phyloP scores from a whole-genome alignment of 2,888 invertebrate genomes.

The Synergus laeviventris region DNA sequence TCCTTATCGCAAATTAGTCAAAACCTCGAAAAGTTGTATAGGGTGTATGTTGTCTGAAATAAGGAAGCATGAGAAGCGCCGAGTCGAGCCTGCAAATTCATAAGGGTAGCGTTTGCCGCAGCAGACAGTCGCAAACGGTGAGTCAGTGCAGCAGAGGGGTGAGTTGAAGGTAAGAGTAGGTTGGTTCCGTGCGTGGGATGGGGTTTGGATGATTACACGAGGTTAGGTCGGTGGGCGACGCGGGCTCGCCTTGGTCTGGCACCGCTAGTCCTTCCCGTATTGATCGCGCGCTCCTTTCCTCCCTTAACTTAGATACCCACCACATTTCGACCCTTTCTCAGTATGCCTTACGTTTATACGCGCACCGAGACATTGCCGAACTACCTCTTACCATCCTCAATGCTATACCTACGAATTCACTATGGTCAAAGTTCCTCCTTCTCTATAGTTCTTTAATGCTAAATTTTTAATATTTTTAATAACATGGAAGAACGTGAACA shows the following conservation, averaged over 20 bases:
- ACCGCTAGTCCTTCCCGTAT: slow-evolving; percentile 75
- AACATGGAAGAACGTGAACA: neutral
- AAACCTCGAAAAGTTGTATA: neutral
- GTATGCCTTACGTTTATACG: slow-evolving; percentile 34
- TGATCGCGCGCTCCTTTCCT: slow-evolving; percentile 74
- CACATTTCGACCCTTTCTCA: slow-evolving; percentile 64
- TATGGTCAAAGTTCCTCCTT: neutral
- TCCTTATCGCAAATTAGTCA: neutral
- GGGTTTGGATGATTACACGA: slow-evolving; percentile 67
- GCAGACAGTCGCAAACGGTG: slow-evolving; percentile 54
- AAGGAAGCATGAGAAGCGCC: slow-evolving; percentile 18
- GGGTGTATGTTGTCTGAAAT: neutral
- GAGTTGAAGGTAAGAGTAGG: slow-evolving; percentile 64
- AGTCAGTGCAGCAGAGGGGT: slow-evolving; percentile 63
- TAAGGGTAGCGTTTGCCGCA: slow-evolving; percentile 36
- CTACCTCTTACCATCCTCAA: slow-evolving; percentile 21
- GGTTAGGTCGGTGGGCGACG: slow-evolving; percentile 70
- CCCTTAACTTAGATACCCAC: slow-evolving; percentile 67
- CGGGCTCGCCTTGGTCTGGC: slow-evolving; percentile 74
- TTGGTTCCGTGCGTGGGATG: slow-evolving; percentile 60
- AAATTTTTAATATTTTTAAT: too few species aligned
- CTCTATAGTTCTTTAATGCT: neutral
- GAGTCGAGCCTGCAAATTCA: slow-evolving; percentile 40
- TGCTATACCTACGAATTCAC: neutral
- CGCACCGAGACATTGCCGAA: slow-evolving; percentile 19